Percentiles rank a stretch among this genome's conserved stretches.
phyloP scores from a whole-genome alignment of 2,113 vertebrate genomes.

The Anhinga anhinga region DNA sequence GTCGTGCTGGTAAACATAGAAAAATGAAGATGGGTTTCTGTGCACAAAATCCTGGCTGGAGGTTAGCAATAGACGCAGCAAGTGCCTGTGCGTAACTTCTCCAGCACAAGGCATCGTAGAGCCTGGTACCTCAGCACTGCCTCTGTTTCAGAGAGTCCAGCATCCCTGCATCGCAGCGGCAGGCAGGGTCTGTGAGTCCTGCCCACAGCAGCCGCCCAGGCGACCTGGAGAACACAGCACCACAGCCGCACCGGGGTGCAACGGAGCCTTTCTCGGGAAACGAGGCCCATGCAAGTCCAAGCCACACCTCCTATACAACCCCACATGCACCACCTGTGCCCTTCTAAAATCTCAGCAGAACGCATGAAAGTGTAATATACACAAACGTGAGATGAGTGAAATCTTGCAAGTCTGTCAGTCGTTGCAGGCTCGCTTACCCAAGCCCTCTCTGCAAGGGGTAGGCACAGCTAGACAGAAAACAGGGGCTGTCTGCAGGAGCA shows the following conservation, averaged over 20 bases:
- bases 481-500: neutral
- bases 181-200: neutral
- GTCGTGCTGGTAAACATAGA: neutral
- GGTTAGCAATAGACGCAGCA: neutral
- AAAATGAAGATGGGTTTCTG: neutral
- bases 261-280: neutral
- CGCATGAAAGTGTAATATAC: neutral
- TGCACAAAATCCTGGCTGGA: neutral
- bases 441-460: neutral
- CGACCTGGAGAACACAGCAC: neutral
- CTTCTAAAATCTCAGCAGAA: neutral
- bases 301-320: neutral
- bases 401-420: neutral
- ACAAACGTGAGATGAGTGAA: neutral
- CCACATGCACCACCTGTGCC: rapidly evolving
- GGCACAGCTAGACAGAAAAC: neutral
- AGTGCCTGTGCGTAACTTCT: neutral
- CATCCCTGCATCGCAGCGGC: neutral
- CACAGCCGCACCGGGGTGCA: rapidly evolving
- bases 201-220: neutral
- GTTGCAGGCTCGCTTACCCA: rapidly evolving
- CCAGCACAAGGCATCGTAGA: too few species aligned
- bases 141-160: too few species aligned
- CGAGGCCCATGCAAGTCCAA: neutral
- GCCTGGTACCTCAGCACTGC: neutral